A percentile compares a stretch with the other conserved stretches of the same genome.
phyloP scores from a whole-genome alignment of 2,888 invertebrate genomes.

The Thelaira solivaga region DNA sequence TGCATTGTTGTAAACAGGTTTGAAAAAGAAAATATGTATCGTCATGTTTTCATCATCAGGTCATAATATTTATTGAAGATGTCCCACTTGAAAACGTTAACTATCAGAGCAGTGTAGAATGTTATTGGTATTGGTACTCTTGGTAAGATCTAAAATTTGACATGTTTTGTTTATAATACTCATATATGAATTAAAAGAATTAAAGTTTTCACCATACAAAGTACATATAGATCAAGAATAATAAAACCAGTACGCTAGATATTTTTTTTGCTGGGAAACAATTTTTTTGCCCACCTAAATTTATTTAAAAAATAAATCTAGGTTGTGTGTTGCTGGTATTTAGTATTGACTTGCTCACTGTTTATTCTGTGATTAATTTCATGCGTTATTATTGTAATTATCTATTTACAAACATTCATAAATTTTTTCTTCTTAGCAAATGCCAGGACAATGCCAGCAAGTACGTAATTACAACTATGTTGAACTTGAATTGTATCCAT shows the following conservation, averaged over 20 bases:
- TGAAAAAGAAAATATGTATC: too few relatives aligned
- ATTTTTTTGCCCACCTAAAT: slow-evolving; percentile 31
- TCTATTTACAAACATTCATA: neutral
- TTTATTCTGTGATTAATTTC: slow-evolving; percentile 8
- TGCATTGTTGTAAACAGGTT: too few relatives aligned
- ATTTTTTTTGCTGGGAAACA: slow-evolving; percentile 26
- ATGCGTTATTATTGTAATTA: neutral
- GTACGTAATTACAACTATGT: neutral
- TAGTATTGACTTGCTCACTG: neutral
- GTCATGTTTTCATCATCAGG: too few relatives aligned
- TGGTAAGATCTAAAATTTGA: too few relatives aligned
- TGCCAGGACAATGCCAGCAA: neutral
- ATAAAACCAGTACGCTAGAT: neutral
- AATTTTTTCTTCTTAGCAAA: neutral
- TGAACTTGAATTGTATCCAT: slow-evolving; percentile 45
- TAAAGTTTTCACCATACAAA: too few relatives aligned
- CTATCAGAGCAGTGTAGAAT: too few relatives aligned
- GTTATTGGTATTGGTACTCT: too few relatives aligned
- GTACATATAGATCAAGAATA: too few relatives aligned
- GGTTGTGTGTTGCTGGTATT: slow-evolving; percentile 19
- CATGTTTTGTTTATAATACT: too few relatives aligned
- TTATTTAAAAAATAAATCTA: slow-evolving; percentile 20
- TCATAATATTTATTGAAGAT: too few relatives aligned
- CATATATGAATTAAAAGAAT: too few relatives aligned
- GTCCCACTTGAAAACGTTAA: too few relatives aligned